Evolutionary conservation across 2,888 invertebrate species (phyloP).

Genomic region (Drosophila paranaensis): DNA sequence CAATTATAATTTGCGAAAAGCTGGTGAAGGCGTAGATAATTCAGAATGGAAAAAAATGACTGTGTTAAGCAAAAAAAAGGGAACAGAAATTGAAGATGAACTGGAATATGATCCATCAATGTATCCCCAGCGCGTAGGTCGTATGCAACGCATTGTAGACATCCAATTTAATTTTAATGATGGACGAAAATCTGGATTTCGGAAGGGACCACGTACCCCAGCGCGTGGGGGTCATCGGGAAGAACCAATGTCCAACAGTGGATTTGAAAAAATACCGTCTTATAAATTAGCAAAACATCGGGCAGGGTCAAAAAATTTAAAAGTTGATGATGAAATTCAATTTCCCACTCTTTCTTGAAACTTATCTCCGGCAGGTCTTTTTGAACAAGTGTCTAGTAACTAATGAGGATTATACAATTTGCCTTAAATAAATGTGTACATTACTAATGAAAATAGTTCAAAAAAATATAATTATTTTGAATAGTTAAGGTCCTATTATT

Average conservation of each 20-base stretch:
- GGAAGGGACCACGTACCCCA: constrained; percentile 87
- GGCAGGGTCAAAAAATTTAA: constrained; percentile 87
- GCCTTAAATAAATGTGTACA: constrained; percentile 46
- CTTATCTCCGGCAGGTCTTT: constrained; percentile 8
- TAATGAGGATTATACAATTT: constrained; percentile 31
- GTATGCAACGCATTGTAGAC: constrained; percentile 93
- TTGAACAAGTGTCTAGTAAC: constrained; percentile 28
- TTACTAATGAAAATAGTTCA: constrained; percentile 14
- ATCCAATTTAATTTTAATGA: constrained; percentile 96
- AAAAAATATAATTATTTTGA: too few relatives aligned
- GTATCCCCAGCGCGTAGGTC: constrained; percentile 93
- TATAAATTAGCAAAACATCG: constrained; percentile 66
- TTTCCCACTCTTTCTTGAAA: constrained; percentile 95
- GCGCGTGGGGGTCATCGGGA: constrained; percentile 64
- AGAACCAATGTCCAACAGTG: constrained; percentile 55
- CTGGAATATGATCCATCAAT: constrained; percentile 90
- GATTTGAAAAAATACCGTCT: constrained; percentile 75
- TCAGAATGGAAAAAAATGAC: constrained; percentile 97
- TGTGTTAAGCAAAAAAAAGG: constrained; percentile 90
- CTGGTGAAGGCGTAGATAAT: constrained; percentile 96
- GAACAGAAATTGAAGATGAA: constrained; percentile 87
- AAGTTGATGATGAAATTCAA: constrained; percentile 97
- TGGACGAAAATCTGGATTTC: constrained; percentile 89
- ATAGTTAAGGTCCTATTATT: too few relatives aligned
- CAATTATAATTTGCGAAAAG: constrained; percentile 95